Evolutionary conservation across 2,888 invertebrate genomes (phyloP), one percentile per base, ranked within the genome.

Genomic region (Choristoneura rosaceana): DNA sequence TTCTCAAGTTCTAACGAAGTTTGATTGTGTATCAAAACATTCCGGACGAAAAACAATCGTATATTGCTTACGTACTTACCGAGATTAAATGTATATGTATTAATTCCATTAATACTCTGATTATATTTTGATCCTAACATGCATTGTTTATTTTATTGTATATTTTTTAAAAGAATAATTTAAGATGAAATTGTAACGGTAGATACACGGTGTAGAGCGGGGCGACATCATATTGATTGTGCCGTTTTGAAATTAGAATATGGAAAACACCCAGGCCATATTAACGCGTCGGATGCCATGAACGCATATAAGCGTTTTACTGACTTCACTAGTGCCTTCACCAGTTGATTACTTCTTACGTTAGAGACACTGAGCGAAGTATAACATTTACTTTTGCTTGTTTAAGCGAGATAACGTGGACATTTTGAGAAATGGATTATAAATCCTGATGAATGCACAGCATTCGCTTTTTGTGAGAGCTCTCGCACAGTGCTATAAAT

Each of bases 61-160:
- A 74, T 68, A 75, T 73, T 73, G 69, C 68, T 70, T 79, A 84
- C 83, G 86, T 88, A 88, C 81, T 86, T 85, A 85, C 77, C 4
- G 82, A 87, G 83, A 83, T 84, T 69, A 52, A 9, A 52, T 52
- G 43, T 50, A 41, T 33, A 45, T 38, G 43, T 61, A 52, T 61
- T 70, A 84, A 74, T 74, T 74, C 68, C 33, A 75, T 17, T 52
- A 52, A 76, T 77, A 76, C 76, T 76, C 75, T 71, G 68, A 76
- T 74, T 73, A 71, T 69, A 67, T 66, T 61, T 69, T 71, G 69
- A 17, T 73, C 59, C n/a, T 65, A 38, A 68, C 52, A 45, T 14
- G 9, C 45, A 47, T 59, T 68, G 59, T 60, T 55, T 67, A 55
- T 71, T 34, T 55, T n/a, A 50, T 66, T 71, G 41, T 62, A 67